Conservation (phyloP, 2,888 invertebrate species). For the Eugnorisma glareosa region DNA sequence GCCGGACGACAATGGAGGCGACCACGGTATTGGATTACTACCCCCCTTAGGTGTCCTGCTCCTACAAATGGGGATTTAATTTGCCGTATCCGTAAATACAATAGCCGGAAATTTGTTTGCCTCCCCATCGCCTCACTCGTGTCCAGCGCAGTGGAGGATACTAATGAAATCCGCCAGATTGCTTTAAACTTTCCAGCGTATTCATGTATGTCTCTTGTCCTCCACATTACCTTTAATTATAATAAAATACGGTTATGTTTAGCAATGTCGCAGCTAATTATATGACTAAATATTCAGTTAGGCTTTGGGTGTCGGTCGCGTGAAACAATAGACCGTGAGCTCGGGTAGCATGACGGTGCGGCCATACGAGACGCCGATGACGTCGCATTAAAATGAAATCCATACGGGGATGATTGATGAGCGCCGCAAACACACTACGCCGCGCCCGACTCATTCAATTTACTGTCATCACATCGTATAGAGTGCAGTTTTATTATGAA, state of each 20-base stretch:
- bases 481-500: constrained; percentile 69
- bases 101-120: constrained; percentile 82
- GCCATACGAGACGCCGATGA: constrained; percentile 87
- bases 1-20: constrained; percentile 82
- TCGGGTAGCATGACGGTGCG: constrained; percentile 76
- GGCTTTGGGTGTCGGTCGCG: constrained; percentile 64
- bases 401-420: constrained; percentile 90
- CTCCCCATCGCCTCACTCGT: constrained; percentile 70
- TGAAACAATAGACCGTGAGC: constrained; percentile 75
- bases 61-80: constrained; percentile 87
- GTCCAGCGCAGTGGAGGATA: constrained; percentile 72
- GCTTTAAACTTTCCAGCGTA: constrained; percentile 33
- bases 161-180: constrained; percentile 53
- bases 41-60: constrained; percentile 78
- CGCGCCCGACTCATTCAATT: constrained; percentile 87
- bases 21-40: constrained; percentile 84
- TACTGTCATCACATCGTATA: constrained; percentile 78
- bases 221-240: constrained; percentile 16
- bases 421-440: constrained; percentile 83
- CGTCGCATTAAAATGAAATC: constrained; percentile 90
- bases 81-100: constrained; percentile 86
- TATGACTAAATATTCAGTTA: constrained; percentile 66
- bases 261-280: constrained; percentile 59
- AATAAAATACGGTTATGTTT: constrained; percentile 18
- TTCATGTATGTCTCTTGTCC: constrained; percentile 2